Evolutionary conservation across 64 coral and sea anemone genomes (phyloP), one percentile per base, ranked within the genome.

Genomic region (Stylophora pistillata): DNA sequence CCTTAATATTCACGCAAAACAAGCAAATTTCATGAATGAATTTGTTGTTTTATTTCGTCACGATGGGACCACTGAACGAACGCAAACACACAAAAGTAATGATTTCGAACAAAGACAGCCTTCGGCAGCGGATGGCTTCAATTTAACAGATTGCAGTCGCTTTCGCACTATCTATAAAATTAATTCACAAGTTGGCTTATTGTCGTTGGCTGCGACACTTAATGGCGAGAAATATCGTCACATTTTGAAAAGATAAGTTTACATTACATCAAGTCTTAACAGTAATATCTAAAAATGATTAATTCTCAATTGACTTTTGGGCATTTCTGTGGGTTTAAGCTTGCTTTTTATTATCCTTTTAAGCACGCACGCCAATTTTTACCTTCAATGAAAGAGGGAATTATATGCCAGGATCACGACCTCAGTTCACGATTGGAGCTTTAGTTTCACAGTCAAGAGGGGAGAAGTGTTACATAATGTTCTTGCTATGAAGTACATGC

Each of bases 231-330:
- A 66, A 83, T 68, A 53, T 83, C 60, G 32, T 62, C 33, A 62
- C 31, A 53, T 69, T 82, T 68, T 69, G 62, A 83, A 32, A 41
- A 83, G 80, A 68, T 68, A 83, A 83, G 80, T 83, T 83, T 83
- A 83, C 80, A 81, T 83, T 66, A 53, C 62, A 69, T 66, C 80
- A 27, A 83, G 32, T 62, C 62, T 69, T 83, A 83, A 83, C 80
- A 83, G 62, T 83, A 68, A 83, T 83, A 83, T 83, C 80, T 83
- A 52, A 83, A 69, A 83, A 83, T 83, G 80, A 83, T 83, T 83
- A 83, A 83, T 83, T 83, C 80, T 83, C 80, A 53, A 83, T 83
- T 83, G 80, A 66, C 80, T 83, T 83, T 69, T 68, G 80, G 59
- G 32, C 61, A 69, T 83, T 68, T 83, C 80, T 83, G 60, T 23